Conservation (phyloP, 2,113 vertebrate genomes). For the Lophius piscatorius region DNA sequence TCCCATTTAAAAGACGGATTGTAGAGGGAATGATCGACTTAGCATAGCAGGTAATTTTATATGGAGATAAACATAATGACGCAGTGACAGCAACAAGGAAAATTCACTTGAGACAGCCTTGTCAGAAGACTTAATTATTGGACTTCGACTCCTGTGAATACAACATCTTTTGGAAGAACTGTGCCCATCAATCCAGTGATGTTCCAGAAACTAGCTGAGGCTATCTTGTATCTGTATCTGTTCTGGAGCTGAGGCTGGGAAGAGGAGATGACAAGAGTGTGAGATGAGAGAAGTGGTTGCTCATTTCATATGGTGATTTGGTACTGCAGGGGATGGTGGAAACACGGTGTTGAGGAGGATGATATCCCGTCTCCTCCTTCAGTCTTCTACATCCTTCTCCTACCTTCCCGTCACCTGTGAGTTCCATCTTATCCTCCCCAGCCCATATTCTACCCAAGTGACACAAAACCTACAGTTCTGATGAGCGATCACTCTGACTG, state of each 20-base stretch:
- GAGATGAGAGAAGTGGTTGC: slow-evolving; percentile 6
- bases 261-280: slow-evolving; percentile 10
- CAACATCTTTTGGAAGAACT: no score
- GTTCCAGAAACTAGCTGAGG: no score
- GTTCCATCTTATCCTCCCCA: neutral
- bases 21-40: no score
- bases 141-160: no score
- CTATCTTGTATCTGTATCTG: no score
- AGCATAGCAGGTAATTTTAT: no score
- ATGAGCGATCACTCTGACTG: slow-evolving; percentile 4
- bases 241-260: neutral
- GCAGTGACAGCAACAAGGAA: no score
- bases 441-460: neutral
- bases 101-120: no score
- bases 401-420: slow-evolving; percentile 19
- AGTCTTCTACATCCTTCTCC: slow-evolving; percentile 9
- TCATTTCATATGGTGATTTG: slow-evolving; percentile 44
- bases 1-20: no score
- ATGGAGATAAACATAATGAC: no score
- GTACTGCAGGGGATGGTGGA: slow-evolving; percentile 45
- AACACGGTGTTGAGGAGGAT: slow-evolving; percentile 25
- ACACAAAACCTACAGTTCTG: slow-evolving; percentile 28
- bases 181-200: no score
- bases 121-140: no score
- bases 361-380: slow-evolving; percentile 44